Evolutionary conservation across 2,888 invertebrate genomes (phyloP).

Genomic region (Drosophila neutralis): DNA sequence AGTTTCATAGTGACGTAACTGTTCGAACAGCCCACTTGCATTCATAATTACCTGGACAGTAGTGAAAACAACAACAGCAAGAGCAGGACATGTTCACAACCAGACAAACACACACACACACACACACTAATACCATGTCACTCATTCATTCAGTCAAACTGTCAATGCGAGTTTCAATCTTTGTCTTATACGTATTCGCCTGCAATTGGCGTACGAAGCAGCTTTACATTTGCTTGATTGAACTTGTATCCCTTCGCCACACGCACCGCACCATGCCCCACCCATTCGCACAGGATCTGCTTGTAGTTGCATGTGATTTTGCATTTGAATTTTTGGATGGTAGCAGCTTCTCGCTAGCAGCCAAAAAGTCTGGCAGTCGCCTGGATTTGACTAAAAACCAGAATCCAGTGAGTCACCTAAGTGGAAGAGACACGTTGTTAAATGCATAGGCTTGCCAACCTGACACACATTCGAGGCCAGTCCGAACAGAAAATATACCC

Average conservation of each 20-base stretch:
- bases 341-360: slow-evolving; percentile 13
- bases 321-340: slow-evolving; percentile 31
- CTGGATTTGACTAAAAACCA: slow-evolving; percentile 34
- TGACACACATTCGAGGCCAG: slow-evolving; percentile 54
- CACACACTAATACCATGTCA: slow-evolving; percentile 58
- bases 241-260: slow-evolving; percentile 43
- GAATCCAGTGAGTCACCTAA: slow-evolving; percentile 44
- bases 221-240: slow-evolving; percentile 77
- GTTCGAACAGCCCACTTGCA: slow-evolving; percentile 33
- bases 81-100: slow-evolving; percentile 15
- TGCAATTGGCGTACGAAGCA: slow-evolving; percentile 70
- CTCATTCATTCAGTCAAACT: slow-evolving; percentile 73
- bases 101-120: slow-evolving; percentile 17
- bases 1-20: slow-evolving; percentile 9
- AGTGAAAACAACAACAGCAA: slow-evolving; percentile 36
- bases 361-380: slow-evolving; percentile 32
- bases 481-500: slow-evolving; percentile 3
- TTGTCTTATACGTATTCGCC: slow-evolving; percentile 70
- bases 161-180: slow-evolving; percentile 73
- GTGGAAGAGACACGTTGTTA: slow-evolving; percentile 47
- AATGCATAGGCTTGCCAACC: slow-evolving; percentile 66
- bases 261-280: not conserved
- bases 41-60: slow-evolving; percentile 49
- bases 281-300: slow-evolving; percentile 1
- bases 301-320: slow-evolving; percentile 20